Evolutionary conservation across 2,888 invertebrate genomes (phyloP), one percentile per base, ranked within the genome.

Genomic region (Leptogaster cylindrica): DNA sequence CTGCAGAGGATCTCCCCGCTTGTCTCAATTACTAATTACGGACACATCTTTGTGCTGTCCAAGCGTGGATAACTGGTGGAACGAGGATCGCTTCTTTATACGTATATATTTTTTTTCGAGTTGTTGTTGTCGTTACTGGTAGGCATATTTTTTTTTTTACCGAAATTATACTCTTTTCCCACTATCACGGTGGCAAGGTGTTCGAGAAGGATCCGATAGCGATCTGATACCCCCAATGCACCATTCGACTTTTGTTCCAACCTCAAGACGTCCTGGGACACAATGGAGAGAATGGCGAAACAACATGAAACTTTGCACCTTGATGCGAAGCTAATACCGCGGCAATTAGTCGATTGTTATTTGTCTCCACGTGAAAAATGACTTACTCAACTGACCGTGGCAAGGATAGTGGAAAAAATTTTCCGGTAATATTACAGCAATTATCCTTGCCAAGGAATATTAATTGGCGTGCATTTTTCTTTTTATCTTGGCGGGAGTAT

Each of bases 1-100:
- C 44, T 44, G 28, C 23, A 61, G 58, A 51, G 65, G 65, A 51
- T 33, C 51, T 58, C 51, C 65, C 44, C 61, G 31, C 58, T 61
- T 58, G 41, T 65, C 51, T 66, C 61, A 51, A 48, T 33, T 65
- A 61, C 68, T 68, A 68, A 68, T 68, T 68, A 68, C 51, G 39
- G 51, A 36, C 44, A 18, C 41, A 61, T 61, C 39, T 50, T 55
- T 51, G 61, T 36, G 61, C 41, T 50, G 44, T 65, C 68, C 36
- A 52, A 44, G 31, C 67, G 63, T 61, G 67, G 51, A 65, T 31
- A 66, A 41, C 27, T 66, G 41, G 55, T 55, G 39, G 52, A 23
- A 48, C 39, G 31, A 50, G 27, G 50, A 41, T 12, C 50, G 7
- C 27, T n/a, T n/a, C n/a, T n/a, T n/a, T n/a, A n/a, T n/a, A n/a